Conservation (phyloP, 2,888 invertebrate species). For the Lochmaea crataegi region DNA sequence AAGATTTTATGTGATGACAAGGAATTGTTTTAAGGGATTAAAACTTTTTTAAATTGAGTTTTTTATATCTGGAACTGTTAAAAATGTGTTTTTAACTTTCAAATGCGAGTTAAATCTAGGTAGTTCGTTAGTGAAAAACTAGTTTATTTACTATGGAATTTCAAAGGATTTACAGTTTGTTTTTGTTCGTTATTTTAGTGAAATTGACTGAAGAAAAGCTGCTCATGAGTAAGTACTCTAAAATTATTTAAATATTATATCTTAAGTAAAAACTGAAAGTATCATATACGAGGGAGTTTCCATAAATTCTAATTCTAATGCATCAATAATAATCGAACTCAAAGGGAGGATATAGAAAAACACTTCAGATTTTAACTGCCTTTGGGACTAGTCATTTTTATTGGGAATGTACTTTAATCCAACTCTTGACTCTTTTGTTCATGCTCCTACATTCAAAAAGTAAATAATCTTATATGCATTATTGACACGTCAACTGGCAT, state of each 20-base stretch:
- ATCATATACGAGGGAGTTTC: not conserved
- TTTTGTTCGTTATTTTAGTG: conserved; percentile 24
- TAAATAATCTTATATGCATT: no score
- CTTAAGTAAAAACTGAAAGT: not conserved
- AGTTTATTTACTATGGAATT: conserved; percentile 22
- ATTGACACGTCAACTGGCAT: no score
- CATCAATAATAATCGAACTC: no score
- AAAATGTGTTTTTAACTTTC: not conserved
- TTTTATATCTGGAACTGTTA: not conserved
- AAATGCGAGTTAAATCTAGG: not conserved
- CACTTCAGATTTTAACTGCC: no score
- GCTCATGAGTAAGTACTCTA: conserved; percentile 30
- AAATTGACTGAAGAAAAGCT: conserved; percentile 19
- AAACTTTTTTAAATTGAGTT: not conserved
- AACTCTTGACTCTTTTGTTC: no score
- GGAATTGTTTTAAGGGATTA: not conserved
- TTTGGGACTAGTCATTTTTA: no score
- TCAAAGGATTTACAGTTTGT: conserved; percentile 12
- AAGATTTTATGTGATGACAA: not conserved
- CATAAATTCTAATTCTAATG: not conserved
- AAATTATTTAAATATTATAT: not conserved
- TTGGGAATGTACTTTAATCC: no score
- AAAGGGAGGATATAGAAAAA: no score
- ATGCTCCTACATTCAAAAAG: no score
- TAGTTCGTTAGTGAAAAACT: conserved; percentile 10